Evolutionary conservation across 92 coral and sea anemone genomes (phyloP), one percentile per base, ranked within the genome.

Genomic region (Paragorgia papillata): DNA sequence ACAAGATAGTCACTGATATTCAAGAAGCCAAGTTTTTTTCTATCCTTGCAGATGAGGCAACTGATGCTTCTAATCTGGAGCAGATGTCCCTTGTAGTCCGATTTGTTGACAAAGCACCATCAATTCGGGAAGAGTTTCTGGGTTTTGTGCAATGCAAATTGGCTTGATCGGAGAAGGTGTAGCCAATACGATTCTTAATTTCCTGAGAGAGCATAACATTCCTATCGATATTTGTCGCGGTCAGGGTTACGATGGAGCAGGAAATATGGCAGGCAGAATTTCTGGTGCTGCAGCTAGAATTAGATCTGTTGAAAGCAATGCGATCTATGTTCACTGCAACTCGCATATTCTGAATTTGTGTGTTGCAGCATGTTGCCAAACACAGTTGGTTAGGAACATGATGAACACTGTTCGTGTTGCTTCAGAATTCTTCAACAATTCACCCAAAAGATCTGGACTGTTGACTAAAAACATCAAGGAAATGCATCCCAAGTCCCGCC

Each of bases 181-280:
- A 40, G 83, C 83, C 25, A 79, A 79, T 44, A 64, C 69, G 25
- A 66, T 81, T 50, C 27, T 71, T 41, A 71, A 74, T 40, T 71
- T 75, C 33, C 85, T 87, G 41, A 63, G 49, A 19, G 75, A 87
- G 55, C 81, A 54, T 43, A 86, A 79, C 27, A 64, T 88, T 43
- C 29, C 81, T 22, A 85, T 88, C 83, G 83, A 76, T 37, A 39
- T 85, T 68, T 88, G 89, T 49, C 82, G 84, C 62, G 86, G 92
- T 25, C 87, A 88, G 57, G 83, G 87, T 56, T 81, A 85, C 81
- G 89, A 88, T 77, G 89, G 89, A 9, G 92, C 89, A 46, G 89
- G 89, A 46, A 82, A 85, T 69, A 88, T 88, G 92, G 75, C 83
- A 43, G 86, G 88, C 12, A 46, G 79, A 60, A 22, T 80, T 57